A percentile compares a stretch with the other conserved stretches of the same genome.
Conservation (phyloP, 2,113 vertebrate genomes). For the Diglossa brunneiventris region DNA sequence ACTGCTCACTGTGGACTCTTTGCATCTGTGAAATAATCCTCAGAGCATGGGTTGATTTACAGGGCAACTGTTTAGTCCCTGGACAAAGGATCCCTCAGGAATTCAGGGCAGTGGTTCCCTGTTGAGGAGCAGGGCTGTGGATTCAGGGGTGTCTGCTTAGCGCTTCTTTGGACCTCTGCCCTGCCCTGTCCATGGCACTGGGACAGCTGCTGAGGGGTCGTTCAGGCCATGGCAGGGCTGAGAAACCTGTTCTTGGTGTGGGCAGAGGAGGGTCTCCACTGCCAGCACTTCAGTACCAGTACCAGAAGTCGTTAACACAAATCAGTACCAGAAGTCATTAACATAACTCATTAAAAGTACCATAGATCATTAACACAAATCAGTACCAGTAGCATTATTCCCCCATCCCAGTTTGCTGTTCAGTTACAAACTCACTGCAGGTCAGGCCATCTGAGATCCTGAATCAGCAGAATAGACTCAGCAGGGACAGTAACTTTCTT, state of each 20-base stretch:
- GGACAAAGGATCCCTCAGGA: background rate
- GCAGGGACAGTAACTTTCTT: background rate
- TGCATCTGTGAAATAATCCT: background rate
- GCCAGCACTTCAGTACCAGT: background rate
- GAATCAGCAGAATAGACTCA: background rate
- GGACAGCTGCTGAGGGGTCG: accelerated
- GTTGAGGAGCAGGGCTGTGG: background rate
- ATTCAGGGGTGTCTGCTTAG: background rate
- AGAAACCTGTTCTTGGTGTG: background rate
- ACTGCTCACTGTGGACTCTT: background rate
- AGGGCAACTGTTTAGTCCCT: background rate
- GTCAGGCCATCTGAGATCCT: background rate
- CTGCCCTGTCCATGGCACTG: background rate
- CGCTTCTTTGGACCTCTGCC: background rate
- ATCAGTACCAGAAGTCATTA: too few relatives aligned
- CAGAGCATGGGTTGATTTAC: background rate
- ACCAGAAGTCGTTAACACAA: background rate
- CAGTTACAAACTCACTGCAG: background rate
- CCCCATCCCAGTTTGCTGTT: background rate
- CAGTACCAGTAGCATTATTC: background rate
- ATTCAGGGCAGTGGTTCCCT: too few relatives aligned
- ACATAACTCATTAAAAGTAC: background rate
- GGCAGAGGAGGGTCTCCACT: background rate
- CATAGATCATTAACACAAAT: background rate
- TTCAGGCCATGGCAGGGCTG: background rate